Conservation (phyloP, 1,140 invertebrate genomes). For the Olivierus martensii region DNA sequence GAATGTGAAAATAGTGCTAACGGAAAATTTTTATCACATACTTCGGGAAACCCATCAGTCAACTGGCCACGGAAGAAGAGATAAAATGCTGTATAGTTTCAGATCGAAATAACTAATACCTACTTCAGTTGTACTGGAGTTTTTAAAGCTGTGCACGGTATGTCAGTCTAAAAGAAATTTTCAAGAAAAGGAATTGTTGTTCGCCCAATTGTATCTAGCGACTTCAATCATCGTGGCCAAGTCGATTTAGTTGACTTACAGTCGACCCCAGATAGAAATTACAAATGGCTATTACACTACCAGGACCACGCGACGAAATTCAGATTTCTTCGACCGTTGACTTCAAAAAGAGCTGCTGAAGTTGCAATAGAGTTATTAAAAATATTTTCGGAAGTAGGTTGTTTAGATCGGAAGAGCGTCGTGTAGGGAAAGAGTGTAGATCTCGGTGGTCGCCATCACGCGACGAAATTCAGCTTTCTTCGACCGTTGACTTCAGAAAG, state of each 20-base stretch:
- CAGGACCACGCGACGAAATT: constrained; percentile 3
- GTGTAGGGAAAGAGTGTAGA: too few species aligned
- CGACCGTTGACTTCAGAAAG: constrained; percentile 1
- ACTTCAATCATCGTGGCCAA: constrained; percentile 5
- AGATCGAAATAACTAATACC: constrained; percentile 11
- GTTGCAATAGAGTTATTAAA: constrained; percentile 19
- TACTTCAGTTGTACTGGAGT: constrained; percentile 8
- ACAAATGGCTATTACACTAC: constrained; percentile 6
- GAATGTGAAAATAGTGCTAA: constrained; percentile 8
- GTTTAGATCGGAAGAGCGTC: too few species aligned
- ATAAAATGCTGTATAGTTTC: constrained; percentile 17
- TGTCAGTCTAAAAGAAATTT: constrained; percentile 9
- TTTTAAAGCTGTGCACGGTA: constrained; percentile 10
- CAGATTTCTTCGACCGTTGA: not conserved
- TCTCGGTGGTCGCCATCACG: too few species aligned
- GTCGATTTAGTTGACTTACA: constrained; percentile 9
- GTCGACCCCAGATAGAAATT: constrained; percentile 6
- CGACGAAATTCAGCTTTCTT: constrained; percentile 2
- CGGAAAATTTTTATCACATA: not conserved
- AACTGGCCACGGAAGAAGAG: constrained; percentile 11
- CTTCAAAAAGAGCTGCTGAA: not conserved
- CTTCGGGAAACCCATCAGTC: constrained; percentile 2
- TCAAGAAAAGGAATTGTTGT: constrained; percentile 3
- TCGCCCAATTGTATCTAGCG: constrained; percentile 1
- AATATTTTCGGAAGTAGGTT: constrained; percentile 24